Evolutionary conservation across 2,113 vertebrate species (phyloP), one percentile per base, ranked within the genome.

Genomic region (Rana temporaria): DNA sequence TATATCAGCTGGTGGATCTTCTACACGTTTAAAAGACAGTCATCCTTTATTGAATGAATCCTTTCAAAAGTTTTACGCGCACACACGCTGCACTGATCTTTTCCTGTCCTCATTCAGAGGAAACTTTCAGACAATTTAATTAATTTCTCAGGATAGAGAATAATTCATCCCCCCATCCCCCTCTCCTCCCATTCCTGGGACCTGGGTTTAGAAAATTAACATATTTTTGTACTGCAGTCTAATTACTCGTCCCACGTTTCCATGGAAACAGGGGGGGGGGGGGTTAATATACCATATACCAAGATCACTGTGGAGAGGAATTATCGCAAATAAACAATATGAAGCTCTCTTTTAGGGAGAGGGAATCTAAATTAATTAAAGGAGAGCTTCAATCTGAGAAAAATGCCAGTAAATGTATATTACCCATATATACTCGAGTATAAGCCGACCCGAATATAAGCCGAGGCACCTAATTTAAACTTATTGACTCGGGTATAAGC

Each of bases 111-210:
- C 79, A 8, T 53, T 70, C 66, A 34, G 20, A 78, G 87, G 84
- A 86, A 85, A 86, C 89, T 55, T 89, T 87, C 87, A 88, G 89
- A 86, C 88, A 90, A 88, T 85, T 88, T 90, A 85, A 88, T 90
- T 87, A 88, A 88, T 90, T 88, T 86, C 87, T 88, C 88, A 87
- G 86, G 84, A 64, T 86, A 77, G 69, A 63, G 85, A 86, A 87
- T 86, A 69, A 85, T 84, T 66, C 20, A 48, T 77, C 82, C 79
- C 81, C 0, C 32, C 4, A 65, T 81, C 82, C 78, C n/a, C 57
- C 82, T 86, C 84, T 52, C 81, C 82, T 80, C 74, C 55, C 30
- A 55, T 60, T 75, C 30, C 56, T 24, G 30, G 30, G 85, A 86
- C 89, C 88, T 85, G 78, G 85, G 34, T 68, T 72, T 85, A 30